These are phyloP conservation scores for Heliconius eleuchia DNA, from an alignment of 1,140 invertebrate species.

Conservation along the genomic window DNA sequence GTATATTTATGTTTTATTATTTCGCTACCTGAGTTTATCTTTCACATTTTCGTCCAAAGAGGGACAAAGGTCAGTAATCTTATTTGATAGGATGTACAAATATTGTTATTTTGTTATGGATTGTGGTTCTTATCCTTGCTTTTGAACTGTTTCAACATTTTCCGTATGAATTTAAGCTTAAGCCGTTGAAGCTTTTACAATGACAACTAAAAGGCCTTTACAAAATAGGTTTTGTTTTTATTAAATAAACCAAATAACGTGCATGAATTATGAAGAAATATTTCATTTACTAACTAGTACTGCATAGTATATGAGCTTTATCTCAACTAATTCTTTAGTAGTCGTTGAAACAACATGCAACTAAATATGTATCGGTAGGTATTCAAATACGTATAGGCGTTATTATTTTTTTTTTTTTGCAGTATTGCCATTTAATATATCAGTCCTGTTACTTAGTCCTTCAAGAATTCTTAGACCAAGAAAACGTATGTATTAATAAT, in stretches of 20 bases:
- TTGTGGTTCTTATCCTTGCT: slow-evolving; percentile 17
- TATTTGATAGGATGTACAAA: slow-evolving; percentile 19
- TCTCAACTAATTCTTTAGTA: background rate
- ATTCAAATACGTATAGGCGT: too few species aligned
- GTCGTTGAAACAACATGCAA: too few species aligned
- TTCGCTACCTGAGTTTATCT: slow-evolving; percentile 31
- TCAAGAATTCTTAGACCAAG: too few species aligned
- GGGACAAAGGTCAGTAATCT: slow-evolving; percentile 27
- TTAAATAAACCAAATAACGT: background rate
- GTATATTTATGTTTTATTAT: slow-evolving; percentile 24
- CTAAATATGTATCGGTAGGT: too few species aligned
- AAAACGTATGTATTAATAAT: too few species aligned
- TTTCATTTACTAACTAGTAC: background rate
- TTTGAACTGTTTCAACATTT: slow-evolving; percentile 15
- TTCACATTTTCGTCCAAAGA: slow-evolving; percentile 18
- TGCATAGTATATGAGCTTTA: background rate
- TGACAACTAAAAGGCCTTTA: background rate
- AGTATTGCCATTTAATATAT: too few species aligned
- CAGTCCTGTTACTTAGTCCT: too few species aligned
- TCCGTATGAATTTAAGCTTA: background rate
- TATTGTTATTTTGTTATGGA: slow-evolving; percentile 21
- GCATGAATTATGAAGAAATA: background rate
- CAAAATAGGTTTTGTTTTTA: background rate
- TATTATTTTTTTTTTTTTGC: too few species aligned
- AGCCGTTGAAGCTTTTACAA: slow-evolving; percentile 2